Conservation (phyloP, 2,113 vertebrate species). For the Gymnorhina tibicen region DNA sequence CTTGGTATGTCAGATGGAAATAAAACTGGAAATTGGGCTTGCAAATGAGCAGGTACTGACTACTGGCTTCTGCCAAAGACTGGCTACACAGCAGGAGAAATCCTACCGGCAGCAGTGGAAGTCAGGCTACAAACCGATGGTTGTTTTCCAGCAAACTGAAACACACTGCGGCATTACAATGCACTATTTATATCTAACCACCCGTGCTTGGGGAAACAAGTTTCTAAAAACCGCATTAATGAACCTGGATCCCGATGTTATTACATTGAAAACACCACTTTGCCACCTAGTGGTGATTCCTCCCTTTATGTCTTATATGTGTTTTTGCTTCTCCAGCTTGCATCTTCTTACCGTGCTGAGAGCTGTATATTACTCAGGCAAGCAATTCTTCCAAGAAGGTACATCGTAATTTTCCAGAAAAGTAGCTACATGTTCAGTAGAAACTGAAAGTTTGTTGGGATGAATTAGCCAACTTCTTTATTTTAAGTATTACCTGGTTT, state of each 20-base stretch:
- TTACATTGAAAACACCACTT: slow-evolving; percentile 34
- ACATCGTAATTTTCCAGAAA: neutral
- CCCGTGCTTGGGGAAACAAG: neutral
- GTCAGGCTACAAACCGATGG: neutral
- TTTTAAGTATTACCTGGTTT: neutral
- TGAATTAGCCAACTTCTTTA: neutral
- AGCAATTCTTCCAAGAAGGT: neutral
- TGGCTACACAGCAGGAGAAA: neutral
- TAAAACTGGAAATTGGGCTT: neutral
- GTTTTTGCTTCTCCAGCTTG: neutral
- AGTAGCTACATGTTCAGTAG: neutral
- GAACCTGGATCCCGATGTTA: neutral
- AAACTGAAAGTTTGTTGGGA: neutral
- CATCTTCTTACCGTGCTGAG: neutral
- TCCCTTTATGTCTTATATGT: rapidly evolving
- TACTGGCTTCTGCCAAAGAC: neutral
- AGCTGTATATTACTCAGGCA: neutral
- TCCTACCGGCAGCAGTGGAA: neutral
- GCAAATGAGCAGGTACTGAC: neutral
- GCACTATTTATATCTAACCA: neutral
- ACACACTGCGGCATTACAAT: neutral
- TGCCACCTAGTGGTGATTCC: slow-evolving; percentile 70
- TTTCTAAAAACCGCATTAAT: neutral
- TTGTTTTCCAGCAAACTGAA: neutral
- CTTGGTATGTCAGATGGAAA: neutral